These are phyloP conservation scores for Drosophila pseudotakahashii DNA, from an alignment of 2,888 invertebrate genomes.

Conservation along the genomic window DNA sequence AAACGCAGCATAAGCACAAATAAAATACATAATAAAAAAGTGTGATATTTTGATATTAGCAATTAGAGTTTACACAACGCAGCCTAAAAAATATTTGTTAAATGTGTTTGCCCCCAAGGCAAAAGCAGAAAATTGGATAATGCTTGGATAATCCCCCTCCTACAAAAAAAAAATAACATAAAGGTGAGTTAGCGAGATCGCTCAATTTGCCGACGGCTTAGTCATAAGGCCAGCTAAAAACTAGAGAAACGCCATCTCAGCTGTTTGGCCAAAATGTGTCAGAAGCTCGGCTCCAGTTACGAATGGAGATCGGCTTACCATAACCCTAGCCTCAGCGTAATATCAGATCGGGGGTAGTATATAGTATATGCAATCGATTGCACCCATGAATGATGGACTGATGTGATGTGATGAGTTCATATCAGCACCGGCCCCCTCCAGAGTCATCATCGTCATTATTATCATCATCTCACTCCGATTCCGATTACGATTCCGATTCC, in stretches of 20 bases:
- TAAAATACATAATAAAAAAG: constrained; percentile 46
- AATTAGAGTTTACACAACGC: constrained; percentile 62
- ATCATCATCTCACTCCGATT: constrained; percentile 12
- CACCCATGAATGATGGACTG: constrained; percentile 39
- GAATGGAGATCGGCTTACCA: constrained; percentile 11
- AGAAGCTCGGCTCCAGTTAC: constrained; percentile 39
- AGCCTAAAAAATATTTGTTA: constrained; percentile 32
- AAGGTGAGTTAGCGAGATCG: constrained; percentile 56
- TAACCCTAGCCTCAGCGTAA: constrained; percentile 35
- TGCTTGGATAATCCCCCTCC: constrained; percentile 69
- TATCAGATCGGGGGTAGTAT: constrained; percentile 29
- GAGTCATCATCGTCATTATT: constrained; percentile 28
- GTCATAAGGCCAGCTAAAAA: neutral
- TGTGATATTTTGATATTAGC: constrained; percentile 80
- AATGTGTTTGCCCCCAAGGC: constrained; percentile 55
- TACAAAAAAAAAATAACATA: constrained; percentile 24
- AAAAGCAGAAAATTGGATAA: constrained; percentile 61
- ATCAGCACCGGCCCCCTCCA: constrained; percentile 51
- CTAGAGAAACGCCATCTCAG: constrained; percentile 7
- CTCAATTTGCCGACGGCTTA: constrained; percentile 45
- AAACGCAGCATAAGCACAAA: constrained; percentile 28
- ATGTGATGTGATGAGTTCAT: constrained; percentile 41
- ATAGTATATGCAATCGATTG: constrained; percentile 38
- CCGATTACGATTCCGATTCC: constrained; percentile 2
- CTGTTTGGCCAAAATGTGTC: constrained; percentile 26